Percentiles rank a stretch among this genome's conserved stretches.
phyloP scores from a whole-genome alignment of 2,113 vertebrate species.

The Pomatostomus ruficeps region DNA sequence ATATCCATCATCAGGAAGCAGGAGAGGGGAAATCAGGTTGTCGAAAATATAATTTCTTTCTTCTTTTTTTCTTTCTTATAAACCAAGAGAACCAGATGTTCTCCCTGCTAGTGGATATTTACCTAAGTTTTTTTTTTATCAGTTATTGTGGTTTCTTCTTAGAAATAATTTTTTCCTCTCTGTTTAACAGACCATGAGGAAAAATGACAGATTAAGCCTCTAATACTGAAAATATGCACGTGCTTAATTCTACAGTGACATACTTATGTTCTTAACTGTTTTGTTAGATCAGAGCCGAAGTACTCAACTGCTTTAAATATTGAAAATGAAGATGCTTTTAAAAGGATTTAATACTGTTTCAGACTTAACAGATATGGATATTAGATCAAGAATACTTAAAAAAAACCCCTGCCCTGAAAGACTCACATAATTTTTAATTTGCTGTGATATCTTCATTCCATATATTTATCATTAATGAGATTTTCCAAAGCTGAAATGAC shows the following conservation, averaged over 20 bases:
- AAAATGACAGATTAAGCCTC: constrained; percentile 25
- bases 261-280: constrained; percentile 45
- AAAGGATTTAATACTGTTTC: constrained; percentile 14
- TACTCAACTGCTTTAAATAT: neutral
- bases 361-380: constrained; percentile 4
- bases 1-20: neutral
- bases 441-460: neutral
- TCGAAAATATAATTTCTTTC: neutral
- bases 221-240: constrained; percentile 15
- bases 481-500: neutral
- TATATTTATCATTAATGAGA: neutral
- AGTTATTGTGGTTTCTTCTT: neutral
- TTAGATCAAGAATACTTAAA: neutral
- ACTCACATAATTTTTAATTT: neutral
- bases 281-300: constrained; percentile 17
- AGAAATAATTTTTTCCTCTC: neutral
- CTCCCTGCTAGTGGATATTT: neutral
- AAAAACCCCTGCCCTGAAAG: neutral
- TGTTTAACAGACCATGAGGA: neutral
- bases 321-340: constrained; percentile 29
- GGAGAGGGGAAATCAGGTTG: neutral
- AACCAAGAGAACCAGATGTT: neutral
- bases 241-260: constrained; percentile 25
- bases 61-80: neutral
- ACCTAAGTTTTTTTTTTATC: neutral